Evolutionary conservation across 2,888 invertebrate species (phyloP), one percentile per base, ranked within the genome.

Genomic region (Caenorhabditis plicata): DNA sequence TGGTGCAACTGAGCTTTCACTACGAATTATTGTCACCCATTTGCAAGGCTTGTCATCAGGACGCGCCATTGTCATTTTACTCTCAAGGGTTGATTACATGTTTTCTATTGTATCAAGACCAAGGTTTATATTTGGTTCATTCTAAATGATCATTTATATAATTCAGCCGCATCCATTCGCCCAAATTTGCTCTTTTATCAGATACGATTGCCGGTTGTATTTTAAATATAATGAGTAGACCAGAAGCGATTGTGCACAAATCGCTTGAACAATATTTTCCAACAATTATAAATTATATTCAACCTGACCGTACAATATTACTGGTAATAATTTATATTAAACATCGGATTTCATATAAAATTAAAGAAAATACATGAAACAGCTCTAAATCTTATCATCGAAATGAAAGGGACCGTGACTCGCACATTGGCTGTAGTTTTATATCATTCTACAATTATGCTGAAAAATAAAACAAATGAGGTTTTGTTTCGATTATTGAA

Each of bases 371-470:
- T 58, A 2, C 15, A 39, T 0, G 43, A 44, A 0, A 58, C 33
- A 23, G 26, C 47, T 2, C 3, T 36, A 15, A 9, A 44, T 17
- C 41, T 51, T 13, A 19, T 58, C 11, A 48, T 51, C 40, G n/a
- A 15, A 5, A 46, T 52, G 9, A 47, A 43, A 42, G 57, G 57
- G n/a, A 42, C 47, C 29, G 48, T 47, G 11, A 39, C 52, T 11
- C 15, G 57, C 25, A 44, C 57, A 8, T 47, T 52, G 41, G 42
- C 57, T 3, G 52, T 33, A 1, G 17, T 58, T 39, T 9, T 39
- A 5, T 11, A 19, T 8, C 13, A 13, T 22, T 3, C 25, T 3
- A 25, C n/a, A 13, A 32, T 4, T 32, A 7, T 32, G 5, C 13
- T 15, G 17, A 13, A 17, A 5, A 17, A 3, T 31, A 4, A 50